A percentile compares a stretch with the other conserved stretches of the same genome.
Conservation (phyloP, 2,113 vertebrate genomes). For the Cyanoramphus novaezelandiae region DNA sequence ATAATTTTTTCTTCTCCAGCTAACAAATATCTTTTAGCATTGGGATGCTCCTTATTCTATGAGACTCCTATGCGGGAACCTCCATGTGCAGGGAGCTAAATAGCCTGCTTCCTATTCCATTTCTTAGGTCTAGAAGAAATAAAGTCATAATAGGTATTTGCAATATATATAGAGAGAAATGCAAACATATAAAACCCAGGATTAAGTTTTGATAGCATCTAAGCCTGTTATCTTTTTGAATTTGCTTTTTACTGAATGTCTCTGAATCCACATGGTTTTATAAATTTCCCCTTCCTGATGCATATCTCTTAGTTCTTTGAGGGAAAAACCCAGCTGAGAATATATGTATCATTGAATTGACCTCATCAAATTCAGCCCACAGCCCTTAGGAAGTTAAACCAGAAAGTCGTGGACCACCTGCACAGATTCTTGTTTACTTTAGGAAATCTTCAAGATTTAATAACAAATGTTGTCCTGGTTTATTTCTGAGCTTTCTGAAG, state of each 20-base stretch:
- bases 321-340: not conserved
- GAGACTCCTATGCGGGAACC: not conserved
- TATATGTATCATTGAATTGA: not conserved
- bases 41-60: not conserved
- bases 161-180: not conserved
- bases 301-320: not conserved
- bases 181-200: not conserved
- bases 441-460: not conserved
- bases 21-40: not conserved
- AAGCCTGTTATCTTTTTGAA: not conserved
- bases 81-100: not conserved
- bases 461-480: conserved; percentile 1
- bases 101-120: not conserved
- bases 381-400: not conserved
- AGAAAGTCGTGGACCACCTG: not conserved
- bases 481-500: conserved; percentile 32
- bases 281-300: not conserved
- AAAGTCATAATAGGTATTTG: not conserved
- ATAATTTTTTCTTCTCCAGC: not conserved
- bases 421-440: conserved; percentile 30
- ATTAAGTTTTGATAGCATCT: not conserved
- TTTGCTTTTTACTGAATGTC: conserved; percentile 2
- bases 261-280: not conserved
- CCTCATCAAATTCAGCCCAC: conserved; percentile 19
- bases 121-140: not conserved